A percentile compares a stretch with the other conserved stretches of the same genome.
These are phyloP conservation scores for Drosophila rhopaloa DNA, from an alignment of 1,140 invertebrate species.

Conservation along the genomic window DNA sequence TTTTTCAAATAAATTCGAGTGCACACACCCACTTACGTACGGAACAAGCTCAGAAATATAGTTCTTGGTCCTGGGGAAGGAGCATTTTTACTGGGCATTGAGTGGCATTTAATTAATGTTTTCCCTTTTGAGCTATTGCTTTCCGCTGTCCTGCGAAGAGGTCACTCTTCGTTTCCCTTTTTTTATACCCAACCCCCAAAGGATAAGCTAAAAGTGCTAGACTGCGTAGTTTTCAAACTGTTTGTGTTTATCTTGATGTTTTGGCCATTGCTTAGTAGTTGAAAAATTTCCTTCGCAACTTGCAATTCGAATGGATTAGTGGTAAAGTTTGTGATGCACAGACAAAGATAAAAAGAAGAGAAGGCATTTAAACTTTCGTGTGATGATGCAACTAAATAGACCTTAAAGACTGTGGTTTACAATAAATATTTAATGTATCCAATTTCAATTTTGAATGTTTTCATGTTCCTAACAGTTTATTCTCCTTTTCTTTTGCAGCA, in stretches of 20 bases:
- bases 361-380: neutral
- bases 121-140: conserved; percentile 32
- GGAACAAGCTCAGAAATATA: neutral
- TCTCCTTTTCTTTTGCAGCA: conserved; percentile 33
- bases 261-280: neutral
- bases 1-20: conserved; percentile 49
- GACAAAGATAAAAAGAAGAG: neutral
- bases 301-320: neutral
- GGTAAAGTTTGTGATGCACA: neutral
- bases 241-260: conserved; percentile 9
- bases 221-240: conserved; percentile 10
- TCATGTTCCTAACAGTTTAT: conserved; percentile 7
- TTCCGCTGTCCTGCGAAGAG: conserved; percentile 17
- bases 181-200: neutral
- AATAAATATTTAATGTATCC: too few species aligned
- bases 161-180: neutral
- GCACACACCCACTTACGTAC: conserved; percentile 2
- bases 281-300: conserved; percentile 45
- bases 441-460: too few species aligned
- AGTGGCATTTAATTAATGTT: conserved; percentile 81
- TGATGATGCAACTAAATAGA: neutral
- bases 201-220: conserved; percentile 48
- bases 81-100: conserved; percentile 33
- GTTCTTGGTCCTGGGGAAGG: neutral
- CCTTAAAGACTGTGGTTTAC: neutral